These are phyloP conservation scores for Oceanites oceanicus DNA, from an alignment of 2,113 vertebrate species.

Conservation along the genomic window DNA sequence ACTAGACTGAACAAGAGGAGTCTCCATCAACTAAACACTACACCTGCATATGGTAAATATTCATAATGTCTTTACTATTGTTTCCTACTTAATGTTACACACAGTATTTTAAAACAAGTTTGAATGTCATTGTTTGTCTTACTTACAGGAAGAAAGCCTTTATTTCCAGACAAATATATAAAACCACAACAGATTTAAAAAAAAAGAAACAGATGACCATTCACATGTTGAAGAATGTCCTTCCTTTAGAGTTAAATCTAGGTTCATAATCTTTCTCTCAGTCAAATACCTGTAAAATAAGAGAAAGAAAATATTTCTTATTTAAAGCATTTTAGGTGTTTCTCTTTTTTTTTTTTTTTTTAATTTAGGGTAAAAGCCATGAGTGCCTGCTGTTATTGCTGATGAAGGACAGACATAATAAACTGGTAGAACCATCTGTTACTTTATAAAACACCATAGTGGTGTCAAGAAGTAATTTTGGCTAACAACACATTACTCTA, in stretches of 20 bases:
- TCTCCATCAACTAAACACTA: not conserved
- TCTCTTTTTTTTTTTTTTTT: not conserved
- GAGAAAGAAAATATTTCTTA: not conserved
- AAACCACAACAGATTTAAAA: fast-evolving
- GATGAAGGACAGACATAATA: not conserved
- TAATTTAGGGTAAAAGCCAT: not conserved
- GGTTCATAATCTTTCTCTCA: not conserved
- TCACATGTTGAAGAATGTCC: not conserved
- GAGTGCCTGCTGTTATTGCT: not conserved
- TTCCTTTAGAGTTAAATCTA: not conserved
- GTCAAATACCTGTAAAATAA: not conserved
- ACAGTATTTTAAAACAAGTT: not conserved
- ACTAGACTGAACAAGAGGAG: not conserved
- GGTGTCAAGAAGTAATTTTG: slow-evolving; percentile 1
- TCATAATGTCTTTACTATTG: not conserved
- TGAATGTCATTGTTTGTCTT: not conserved
- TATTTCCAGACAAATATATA: not conserved
- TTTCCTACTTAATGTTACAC: not conserved
- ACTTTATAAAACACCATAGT: slow-evolving; percentile 7
- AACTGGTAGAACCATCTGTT: not conserved
- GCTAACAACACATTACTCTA: not conserved
- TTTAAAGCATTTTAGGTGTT: not conserved
- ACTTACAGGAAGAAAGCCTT: not conserved
- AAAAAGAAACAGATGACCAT: not conserved
- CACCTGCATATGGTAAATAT: not conserved